phyloP scores from a whole-genome alignment of 2,797 vertebrate species.

The Myotis planiceps region DNA sequence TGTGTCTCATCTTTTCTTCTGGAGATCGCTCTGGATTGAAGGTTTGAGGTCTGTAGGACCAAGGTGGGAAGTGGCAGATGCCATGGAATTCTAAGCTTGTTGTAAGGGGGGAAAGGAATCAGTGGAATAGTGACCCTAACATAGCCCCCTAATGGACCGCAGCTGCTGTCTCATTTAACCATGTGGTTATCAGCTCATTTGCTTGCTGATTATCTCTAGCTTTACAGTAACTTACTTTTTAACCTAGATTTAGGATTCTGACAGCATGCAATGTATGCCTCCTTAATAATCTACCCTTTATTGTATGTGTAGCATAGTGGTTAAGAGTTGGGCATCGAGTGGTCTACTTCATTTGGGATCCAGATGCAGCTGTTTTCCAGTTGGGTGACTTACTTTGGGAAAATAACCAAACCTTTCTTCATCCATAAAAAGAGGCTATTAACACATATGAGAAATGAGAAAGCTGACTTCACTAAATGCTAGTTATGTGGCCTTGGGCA shows the following conservation, averaged over 20 bases:
- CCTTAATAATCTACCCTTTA: background rate
- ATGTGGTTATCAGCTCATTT: background rate
- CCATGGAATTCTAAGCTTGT: background rate
- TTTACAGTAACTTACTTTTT: background rate
- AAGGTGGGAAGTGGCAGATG: background rate
- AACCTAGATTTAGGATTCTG: background rate
- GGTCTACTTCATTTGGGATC: background rate
- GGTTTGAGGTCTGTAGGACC: background rate
- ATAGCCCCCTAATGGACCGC: background rate
- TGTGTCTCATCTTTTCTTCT: background rate
- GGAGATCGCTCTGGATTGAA: background rate
- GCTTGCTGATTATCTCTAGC: background rate
- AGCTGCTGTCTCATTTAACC: background rate
- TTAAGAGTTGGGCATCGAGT: background rate
- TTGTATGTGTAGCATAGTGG: background rate
- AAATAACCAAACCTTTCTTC: background rate
- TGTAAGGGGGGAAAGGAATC: background rate
- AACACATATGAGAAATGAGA: background rate
- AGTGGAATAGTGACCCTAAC: background rate
- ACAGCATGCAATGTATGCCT: background rate
- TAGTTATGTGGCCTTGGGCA: background rate
- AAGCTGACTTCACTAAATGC: background rate
- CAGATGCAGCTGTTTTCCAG: background rate
- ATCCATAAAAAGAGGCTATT: constrained; percentile 4
- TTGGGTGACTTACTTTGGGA: background rate